Conservation (phyloP, 2,113 vertebrate species). For the Patagioenas fasciata region DNA sequence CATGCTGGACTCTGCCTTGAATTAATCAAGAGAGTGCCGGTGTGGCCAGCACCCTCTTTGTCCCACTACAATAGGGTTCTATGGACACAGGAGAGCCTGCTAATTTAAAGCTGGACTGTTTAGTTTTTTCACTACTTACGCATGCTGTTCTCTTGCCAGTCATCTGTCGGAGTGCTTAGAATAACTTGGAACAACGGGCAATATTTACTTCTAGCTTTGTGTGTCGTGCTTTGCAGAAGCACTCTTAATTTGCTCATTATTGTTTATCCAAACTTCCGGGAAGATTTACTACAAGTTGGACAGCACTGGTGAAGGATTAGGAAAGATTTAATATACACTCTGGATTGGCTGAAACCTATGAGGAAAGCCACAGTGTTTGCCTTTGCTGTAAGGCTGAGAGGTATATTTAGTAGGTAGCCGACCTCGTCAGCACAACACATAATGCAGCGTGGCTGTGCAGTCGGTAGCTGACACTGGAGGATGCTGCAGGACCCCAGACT, state of each 20-base stretch:
- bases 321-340: conserved; percentile 58
- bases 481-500: conserved; percentile 69
- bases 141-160: conserved; percentile 71
- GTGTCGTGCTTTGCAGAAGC: conserved; percentile 55
- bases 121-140: conserved; percentile 71
- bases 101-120: conserved; percentile 69
- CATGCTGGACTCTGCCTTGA: not conserved
- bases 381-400: conserved; percentile 76
- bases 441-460: conserved; percentile 31
- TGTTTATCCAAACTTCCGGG: conserved; percentile 55
- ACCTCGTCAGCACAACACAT: conserved; percentile 61
- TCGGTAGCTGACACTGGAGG: conserved; percentile 62
- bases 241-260: conserved; percentile 43
- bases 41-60: conserved; percentile 57
- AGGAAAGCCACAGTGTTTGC: conserved; percentile 79
- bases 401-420: conserved; percentile 86
- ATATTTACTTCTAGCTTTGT: conserved; percentile 75
- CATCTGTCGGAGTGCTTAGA: conserved; percentile 67
- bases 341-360: conserved; percentile 72
- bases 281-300: conserved; percentile 49
- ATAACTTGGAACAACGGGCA: conserved; percentile 76
- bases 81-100: conserved; percentile 22
- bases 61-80: conserved; percentile 54
- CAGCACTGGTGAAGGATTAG: conserved; percentile 54
- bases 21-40: not conserved